Conservation (phyloP, 2,888 invertebrate species). For the Caenorhabditis sinica region DNA sequence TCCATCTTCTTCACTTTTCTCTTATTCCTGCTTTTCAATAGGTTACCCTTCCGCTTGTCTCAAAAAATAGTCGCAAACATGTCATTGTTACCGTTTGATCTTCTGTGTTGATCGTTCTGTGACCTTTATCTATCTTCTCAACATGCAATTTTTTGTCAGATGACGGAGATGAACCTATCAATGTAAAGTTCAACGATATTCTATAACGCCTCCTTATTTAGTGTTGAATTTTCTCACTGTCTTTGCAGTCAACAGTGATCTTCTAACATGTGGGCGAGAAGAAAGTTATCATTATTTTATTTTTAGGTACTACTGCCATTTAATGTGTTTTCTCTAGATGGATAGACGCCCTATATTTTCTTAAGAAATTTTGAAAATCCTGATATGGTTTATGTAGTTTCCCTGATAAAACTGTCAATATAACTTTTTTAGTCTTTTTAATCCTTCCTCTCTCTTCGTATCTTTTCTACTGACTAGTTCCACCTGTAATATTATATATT, state of each 20-base stretch:
- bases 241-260: neutral
- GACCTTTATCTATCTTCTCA: constrained; percentile 28
- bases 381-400: too few species aligned
- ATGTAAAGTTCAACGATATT: constrained; percentile 59
- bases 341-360: too few species aligned
- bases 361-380: too few species aligned
- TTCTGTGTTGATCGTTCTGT: constrained; percentile 61
- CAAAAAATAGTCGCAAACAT: constrained; percentile 10
- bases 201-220: constrained; percentile 2
- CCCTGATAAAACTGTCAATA: constrained; percentile 4
- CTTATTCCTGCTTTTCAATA: constrained; percentile 19
- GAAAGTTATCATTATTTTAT: neutral
- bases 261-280: constrained; percentile 2
- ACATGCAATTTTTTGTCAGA: constrained; percentile 53
- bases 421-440: constrained; percentile 23
- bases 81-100: constrained; percentile 41
- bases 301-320: too few species aligned
- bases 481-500: constrained; percentile 5
- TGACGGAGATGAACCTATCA: constrained; percentile 56
- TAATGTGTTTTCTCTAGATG: too few species aligned
- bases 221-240: neutral
- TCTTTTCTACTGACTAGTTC: constrained; percentile 37
- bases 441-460: neutral
- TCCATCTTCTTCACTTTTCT: constrained; percentile 16
- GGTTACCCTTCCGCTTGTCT: constrained; percentile 4